Evolutionary conservation across 2,888 invertebrate species (phyloP).

Genomic region (Drepanosiphum platanoidis): DNA sequence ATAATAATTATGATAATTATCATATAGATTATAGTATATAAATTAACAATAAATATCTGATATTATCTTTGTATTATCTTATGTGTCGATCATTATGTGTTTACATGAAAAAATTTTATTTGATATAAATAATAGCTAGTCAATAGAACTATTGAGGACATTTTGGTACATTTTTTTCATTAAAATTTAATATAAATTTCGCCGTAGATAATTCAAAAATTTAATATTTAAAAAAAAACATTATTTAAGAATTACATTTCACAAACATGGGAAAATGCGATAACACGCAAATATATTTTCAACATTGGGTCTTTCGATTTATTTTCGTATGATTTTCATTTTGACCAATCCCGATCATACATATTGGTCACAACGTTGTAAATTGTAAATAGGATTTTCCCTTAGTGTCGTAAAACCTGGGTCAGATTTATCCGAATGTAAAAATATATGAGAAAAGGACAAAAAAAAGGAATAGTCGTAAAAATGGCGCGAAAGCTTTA

Average conservation of each 20-base stretch:
- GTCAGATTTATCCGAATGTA: conserved; percentile 59
- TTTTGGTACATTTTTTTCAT: background rate
- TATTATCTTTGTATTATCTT: too few species aligned
- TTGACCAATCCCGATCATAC: conserved; percentile 54
- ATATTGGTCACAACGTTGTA: conserved; percentile 58
- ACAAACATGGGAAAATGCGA: background rate
- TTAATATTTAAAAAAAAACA: background rate
- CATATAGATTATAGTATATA: too few species aligned
- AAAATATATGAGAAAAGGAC: conserved; percentile 60
- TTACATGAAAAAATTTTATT: background rate
- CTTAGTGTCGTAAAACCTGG: conserved; percentile 56
- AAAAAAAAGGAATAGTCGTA: conserved; percentile 59
- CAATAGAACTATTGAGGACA: too few species aligned
- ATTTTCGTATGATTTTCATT: conserved; percentile 53
- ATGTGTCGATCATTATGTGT: too few species aligned
- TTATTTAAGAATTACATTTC: background rate
- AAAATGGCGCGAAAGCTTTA: conserved; percentile 61
- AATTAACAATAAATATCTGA: too few species aligned
- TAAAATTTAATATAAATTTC: background rate
- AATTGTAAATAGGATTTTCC: conserved; percentile 61
- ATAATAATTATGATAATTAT: too few species aligned
- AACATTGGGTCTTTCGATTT: conserved; percentile 43
- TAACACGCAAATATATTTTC: conserved; percentile 48
- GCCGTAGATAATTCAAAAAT: background rate
- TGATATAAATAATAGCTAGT: too few species aligned